Conservation (phyloP, 1,140 invertebrate genomes). For the Achatina immaculata region DNA sequence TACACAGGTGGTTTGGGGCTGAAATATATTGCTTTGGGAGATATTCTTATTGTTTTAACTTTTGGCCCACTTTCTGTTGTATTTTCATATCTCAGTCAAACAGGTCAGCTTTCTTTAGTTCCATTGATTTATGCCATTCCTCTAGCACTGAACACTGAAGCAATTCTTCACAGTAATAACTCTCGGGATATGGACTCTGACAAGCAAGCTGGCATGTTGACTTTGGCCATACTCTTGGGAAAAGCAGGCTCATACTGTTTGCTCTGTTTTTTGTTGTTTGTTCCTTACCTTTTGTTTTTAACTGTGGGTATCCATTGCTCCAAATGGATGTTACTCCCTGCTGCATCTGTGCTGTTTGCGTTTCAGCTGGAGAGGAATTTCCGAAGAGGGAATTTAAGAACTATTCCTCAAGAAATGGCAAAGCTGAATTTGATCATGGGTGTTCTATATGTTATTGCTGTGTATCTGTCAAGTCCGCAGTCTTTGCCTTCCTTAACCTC, state of each 20-base stretch:
- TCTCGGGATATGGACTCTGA: slow-evolving; percentile 90
- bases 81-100: slow-evolving; percentile 93
- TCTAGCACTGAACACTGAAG: slow-evolving; percentile 92
- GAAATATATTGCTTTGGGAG: slow-evolving; percentile 93
- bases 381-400: slow-evolving; percentile 82
- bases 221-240: slow-evolving; percentile 92
- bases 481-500: slow-evolving; percentile 41
- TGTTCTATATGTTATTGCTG: slow-evolving; percentile 86
- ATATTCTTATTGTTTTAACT: slow-evolving; percentile 89
- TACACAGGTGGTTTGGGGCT: slow-evolving; percentile 89
- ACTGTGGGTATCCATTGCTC: slow-evolving; percentile 84
- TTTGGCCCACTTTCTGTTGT: slow-evolving; percentile 96
- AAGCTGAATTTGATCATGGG: slow-evolving; percentile 92
- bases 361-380: slow-evolving; percentile 93
- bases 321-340: slow-evolving; percentile 88
- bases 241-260: slow-evolving; percentile 90
- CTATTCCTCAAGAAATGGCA: slow-evolving; percentile 88
- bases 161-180: slow-evolving; percentile 95
- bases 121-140: slow-evolving; percentile 93
- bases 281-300: slow-evolving; percentile 90
- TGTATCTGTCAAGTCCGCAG: slow-evolving; percentile 51
- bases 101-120: slow-evolving; percentile 78
- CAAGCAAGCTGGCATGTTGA: slow-evolving; percentile 88
- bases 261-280: slow-evolving; percentile 90
- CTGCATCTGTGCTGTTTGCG: slow-evolving; percentile 87